Evolutionary conservation across 1,140 invertebrate species (phyloP).

Genomic region (Micrasema minimum): DNA sequence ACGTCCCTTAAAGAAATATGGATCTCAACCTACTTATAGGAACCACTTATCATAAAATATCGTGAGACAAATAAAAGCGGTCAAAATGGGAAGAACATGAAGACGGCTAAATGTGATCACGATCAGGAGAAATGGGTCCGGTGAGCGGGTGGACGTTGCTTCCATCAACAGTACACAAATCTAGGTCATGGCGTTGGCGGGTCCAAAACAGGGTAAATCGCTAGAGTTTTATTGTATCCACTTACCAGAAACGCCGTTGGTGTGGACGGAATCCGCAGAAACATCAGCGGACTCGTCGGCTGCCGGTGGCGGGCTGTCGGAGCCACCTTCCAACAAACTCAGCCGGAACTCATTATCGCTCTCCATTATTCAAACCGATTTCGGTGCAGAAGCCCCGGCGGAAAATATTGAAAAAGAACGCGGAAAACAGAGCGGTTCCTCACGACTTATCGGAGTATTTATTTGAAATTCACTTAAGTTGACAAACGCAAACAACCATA

Average conservation of each 20-base stretch:
- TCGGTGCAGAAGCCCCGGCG: conserved; percentile 48
- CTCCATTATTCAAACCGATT: conserved; percentile 58
- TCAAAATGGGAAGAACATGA: too few species aligned
- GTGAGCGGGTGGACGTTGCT: too few species aligned
- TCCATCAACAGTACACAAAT: too few species aligned
- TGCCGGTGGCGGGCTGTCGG: conserved; percentile 59
- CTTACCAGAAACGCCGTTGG: conserved; percentile 59
- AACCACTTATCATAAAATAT: too few species aligned
- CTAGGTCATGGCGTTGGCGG: neutral
- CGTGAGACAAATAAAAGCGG: too few species aligned
- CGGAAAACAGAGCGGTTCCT: conserved; percentile 31
- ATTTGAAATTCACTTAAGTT: conserved; percentile 41
- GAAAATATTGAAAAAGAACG: conserved; percentile 61
- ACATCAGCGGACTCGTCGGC: conserved; percentile 54
- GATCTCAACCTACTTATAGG: too few species aligned
- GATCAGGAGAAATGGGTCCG: too few species aligned
- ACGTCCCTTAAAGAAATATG: too few species aligned
- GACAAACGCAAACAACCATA: conserved; percentile 52
- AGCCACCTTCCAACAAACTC: conserved; percentile 64
- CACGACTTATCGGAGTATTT: conserved; percentile 22
- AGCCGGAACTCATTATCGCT: conserved; percentile 60
- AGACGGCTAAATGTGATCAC: too few species aligned
- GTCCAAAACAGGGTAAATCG: neutral
- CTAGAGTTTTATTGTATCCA: neutral
- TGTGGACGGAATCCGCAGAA: conserved; percentile 52